phyloP scores from a whole-genome alignment of 2,888 invertebrate species.

The Stramonita haemastoma region DNA sequence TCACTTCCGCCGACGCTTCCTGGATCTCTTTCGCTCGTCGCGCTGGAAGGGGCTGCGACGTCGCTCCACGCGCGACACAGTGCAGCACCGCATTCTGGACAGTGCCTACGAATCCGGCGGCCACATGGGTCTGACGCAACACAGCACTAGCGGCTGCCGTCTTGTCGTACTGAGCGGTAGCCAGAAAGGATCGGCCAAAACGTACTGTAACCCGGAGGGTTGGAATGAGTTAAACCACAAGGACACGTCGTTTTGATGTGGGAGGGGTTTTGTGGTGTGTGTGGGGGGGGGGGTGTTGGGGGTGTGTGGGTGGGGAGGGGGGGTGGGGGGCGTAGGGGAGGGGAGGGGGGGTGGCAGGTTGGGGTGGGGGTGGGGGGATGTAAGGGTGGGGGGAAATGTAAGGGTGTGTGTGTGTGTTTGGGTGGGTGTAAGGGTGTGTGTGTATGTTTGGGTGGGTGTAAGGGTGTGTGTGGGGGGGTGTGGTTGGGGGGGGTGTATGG shows the following conservation, averaged over 20 bases:
- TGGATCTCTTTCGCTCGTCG: constrained; percentile 27
- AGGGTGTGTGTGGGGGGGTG: no score
- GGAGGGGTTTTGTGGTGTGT: no score
- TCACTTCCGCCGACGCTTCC: constrained; percentile 33
- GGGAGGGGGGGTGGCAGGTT: background rate
- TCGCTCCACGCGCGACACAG: constrained; percentile 27
- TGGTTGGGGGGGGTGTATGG: no score
- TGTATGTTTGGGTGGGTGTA: no score
- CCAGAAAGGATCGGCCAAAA: no score
- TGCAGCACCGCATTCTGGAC: constrained; percentile 26
- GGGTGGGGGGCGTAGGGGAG: background rate
- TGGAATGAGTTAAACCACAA: no score
- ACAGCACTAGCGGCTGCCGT: background rate
- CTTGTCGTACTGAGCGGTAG: no score
- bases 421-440: no score
- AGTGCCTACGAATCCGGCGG: constrained; percentile 10
- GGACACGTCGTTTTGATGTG: background rate
- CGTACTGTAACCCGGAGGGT: no score
- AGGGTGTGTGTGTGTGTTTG: no score
- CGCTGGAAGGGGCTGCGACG: background rate
- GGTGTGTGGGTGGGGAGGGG: background rate
- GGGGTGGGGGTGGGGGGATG: background rate
- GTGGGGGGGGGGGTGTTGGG: background rate
- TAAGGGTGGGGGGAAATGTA: background rate
- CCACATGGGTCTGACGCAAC: background rate